A percentile compares a stretch with the other conserved stretches of the same genome.
These are phyloP conservation scores for Desmophyllum pertusum DNA, from an alignment of 92 coral and sea anemone genomes.

Conservation along the genomic window DNA sequence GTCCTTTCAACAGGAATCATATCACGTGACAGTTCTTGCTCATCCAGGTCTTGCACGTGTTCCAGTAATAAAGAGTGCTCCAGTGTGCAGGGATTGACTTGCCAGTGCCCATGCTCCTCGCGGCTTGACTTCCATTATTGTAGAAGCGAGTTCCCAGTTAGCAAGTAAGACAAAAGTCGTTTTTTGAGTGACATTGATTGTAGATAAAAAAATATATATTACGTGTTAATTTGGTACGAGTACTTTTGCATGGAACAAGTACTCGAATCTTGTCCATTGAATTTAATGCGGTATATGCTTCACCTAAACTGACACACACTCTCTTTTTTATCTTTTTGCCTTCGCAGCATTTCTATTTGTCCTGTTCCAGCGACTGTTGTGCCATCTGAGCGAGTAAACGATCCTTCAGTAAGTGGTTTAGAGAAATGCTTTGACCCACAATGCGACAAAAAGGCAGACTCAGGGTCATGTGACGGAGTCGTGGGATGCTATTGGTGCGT, in stretches of 20 bases:
- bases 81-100: constrained; percentile 13
- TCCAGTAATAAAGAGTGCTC: constrained; percentile 25
- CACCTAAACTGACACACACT: too few species aligned
- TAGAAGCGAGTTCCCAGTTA: constrained; percentile 52
- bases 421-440: constrained; percentile 58
- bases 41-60: constrained; percentile 33
- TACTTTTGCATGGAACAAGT: too few species aligned
- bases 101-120: constrained; percentile 63
- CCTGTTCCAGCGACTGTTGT: constrained; percentile 61
- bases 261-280: too few species aligned
- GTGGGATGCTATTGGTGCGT: constrained; percentile 74
- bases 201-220: too few species aligned
- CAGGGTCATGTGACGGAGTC: constrained; percentile 52
- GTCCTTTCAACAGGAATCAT: constrained; percentile 38
- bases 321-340: neutral
- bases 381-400: constrained; percentile 16
- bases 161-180: constrained; percentile 60
- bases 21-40: constrained; percentile 20
- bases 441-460: constrained; percentile 33
- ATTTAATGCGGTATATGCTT: too few species aligned
- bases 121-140: constrained; percentile 52
- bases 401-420: constrained; percentile 42
- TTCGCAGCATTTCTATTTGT: constrained; percentile 48
- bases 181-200: too few species aligned
- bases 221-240: too few species aligned